Base-by-base conservation (phyloP, 2,113 vertebrate species). In the Grallaria varia region DNA sequence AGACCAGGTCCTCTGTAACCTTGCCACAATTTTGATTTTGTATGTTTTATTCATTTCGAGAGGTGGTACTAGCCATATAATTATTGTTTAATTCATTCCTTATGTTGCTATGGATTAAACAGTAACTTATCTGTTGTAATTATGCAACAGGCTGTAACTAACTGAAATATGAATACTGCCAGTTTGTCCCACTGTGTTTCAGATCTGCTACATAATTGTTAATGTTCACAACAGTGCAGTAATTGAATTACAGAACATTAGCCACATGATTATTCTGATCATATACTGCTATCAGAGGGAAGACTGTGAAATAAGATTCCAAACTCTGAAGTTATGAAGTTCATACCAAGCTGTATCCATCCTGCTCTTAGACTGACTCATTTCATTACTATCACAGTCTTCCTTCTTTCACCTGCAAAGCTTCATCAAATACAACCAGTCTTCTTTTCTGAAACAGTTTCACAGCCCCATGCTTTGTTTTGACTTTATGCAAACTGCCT, bases 231-330 rank as follows among this genome's bases (percentile, higher is more conserved):
- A 97, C 89, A 96, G 92, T 56, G 84, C 59, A 94, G 68, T 97
- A 97, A 98, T 96, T 98, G 95, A 98, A 98, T 97, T 97, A 97
- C 86, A 97, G 96, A 98, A 96, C 94, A 97, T 97, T 98, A 97
- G 89, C 91, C 88, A 82, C 88, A 97, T 93, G 89, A 97, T 97
- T 97, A 96, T 94, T 89, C 96, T 92, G 64, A 96, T 95, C 30
- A 33, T 93, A 96, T 97, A 96, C 74, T 87, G 42, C 59, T 92
- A 84, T 95, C 90, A 95, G 91, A 96, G 87, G 44, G 28, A 94
- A 96, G 79, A 84, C 53, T 84, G 33, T 58, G 84, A 96, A 97
- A 84, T 92, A 95, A 97, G 94, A 87, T 52, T 69, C 64, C 22
- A 92, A 91, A 97, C 14, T 87, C 79, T 67, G 39, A 92, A 87